Evolutionary conservation across 2,113 vertebrate genomes (phyloP).

Genomic region (Shinisaurus crocodilurus): DNA sequence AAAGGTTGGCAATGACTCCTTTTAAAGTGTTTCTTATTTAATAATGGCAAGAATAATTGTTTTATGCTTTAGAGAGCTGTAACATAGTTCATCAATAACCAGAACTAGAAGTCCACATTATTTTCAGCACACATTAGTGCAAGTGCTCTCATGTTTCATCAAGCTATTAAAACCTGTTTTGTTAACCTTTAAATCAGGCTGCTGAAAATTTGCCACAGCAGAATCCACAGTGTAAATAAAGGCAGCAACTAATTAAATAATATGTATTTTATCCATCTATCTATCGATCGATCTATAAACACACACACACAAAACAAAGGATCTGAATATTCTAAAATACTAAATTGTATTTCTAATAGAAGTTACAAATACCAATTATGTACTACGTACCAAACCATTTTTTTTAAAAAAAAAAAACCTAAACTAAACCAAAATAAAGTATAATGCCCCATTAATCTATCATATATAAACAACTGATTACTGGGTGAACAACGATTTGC

Average conservation of each 20-base stretch:
- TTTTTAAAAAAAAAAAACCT: conserved; percentile 65
- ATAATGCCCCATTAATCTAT: conserved; percentile 44
- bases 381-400: conserved; percentile 43
- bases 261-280: not conserved
- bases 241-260: conserved; percentile 52
- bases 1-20: conserved; percentile 59
- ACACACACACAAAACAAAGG: not conserved
- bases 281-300: not conserved
- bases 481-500: conserved; percentile 61
- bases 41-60: conserved; percentile 65
- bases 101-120: conserved; percentile 42
- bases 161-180: conserved; percentile 47
- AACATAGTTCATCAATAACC: conserved; percentile 43
- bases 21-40: conserved; percentile 68
- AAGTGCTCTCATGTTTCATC: conserved; percentile 34
- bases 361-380: conserved; percentile 53
- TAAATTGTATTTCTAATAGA: conserved; percentile 63
- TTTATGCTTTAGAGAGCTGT: conserved; percentile 55
- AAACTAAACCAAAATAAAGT: conserved; percentile 50
- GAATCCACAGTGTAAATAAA: conserved; percentile 49
- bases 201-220: conserved; percentile 50
- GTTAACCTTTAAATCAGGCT: conserved; percentile 55
- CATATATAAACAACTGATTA: conserved; percentile 70
- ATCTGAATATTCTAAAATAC: conserved; percentile 49
- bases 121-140: conserved; percentile 39